Evolutionary conservation across 2,113 vertebrate species (phyloP), one percentile per base, ranked within the genome.

Genomic region (Camelus dromedarius): DNA sequence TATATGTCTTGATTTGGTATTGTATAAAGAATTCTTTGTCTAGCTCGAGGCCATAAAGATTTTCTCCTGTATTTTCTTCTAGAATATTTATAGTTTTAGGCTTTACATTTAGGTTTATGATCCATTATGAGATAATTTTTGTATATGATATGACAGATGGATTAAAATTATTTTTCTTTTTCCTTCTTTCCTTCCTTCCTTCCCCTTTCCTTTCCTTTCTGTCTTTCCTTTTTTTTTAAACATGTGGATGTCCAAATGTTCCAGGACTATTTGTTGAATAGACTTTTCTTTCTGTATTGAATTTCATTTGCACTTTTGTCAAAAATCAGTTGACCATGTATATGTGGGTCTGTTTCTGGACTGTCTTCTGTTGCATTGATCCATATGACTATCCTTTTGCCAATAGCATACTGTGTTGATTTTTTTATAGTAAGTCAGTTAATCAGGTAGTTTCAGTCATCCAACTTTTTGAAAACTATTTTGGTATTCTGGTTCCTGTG

Each of bases 261-360:
- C 67, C 20, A 86, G 48, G 26, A 67, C 14, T 3, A 42, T 50
- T 81, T 81, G 16, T 60, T 67, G 58, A 69, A 18, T 76, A 82
- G 30, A 87, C 22, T 32, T 4, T 52, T 86, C 56, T 89, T 93
- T 67, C 75, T 75, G 32, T 52, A 46, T 69, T 87, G 73, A 94
- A 91, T 76, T 76, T 87, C 38, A 73, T 76, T 82, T 91, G 67
- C 22, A 82, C 24, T 86, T 87, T 67, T 80, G 48, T 87, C 58
- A 50, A 75, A 91, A 69, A 67, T 52, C 58, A 62, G 9, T 91
- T 91, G 58, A 81, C 75, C 2, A 0, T 46, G 6, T 81, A n/a
- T 91, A 19, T 67, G 13, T 93, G 67, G 20, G 18, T 90, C 50
- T 52, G 54, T 90, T 73, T 89, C 35, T 81, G 18, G 66, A 73